Conservation (phyloP, 2,888 invertebrate species). For the Uropetala carovei region DNA sequence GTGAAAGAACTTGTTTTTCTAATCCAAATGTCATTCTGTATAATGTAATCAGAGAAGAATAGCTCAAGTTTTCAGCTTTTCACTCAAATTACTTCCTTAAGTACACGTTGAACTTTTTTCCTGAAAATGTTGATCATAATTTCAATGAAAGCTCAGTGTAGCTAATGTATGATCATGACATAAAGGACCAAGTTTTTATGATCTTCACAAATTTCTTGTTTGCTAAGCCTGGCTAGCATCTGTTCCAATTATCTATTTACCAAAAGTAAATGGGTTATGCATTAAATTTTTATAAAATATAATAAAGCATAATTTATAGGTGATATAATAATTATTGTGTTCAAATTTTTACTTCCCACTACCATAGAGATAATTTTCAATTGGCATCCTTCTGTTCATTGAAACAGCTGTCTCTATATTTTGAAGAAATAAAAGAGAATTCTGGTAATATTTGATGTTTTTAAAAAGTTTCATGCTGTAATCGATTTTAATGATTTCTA, state of each 20-base stretch:
- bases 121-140: not conserved
- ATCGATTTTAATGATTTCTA: too few species aligned
- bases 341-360: too few species aligned
- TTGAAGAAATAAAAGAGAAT: too few species aligned
- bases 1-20: not conserved
- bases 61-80: not conserved
- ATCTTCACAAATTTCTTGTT: not conserved
- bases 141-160: not conserved
- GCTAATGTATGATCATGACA: not conserved
- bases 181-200: constrained; percentile 21
- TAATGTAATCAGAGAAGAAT: not conserved
- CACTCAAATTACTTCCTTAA: not conserved
- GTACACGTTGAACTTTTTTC: not conserved
- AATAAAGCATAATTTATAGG: not conserved
- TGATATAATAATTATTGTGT: not conserved
- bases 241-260: constrained; percentile 6
- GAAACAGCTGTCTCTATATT: too few species aligned
- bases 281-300: not conserved
- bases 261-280: not conserved
- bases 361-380: too few species aligned
- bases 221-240: not conserved
- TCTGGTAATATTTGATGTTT: too few species aligned
- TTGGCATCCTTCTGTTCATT: too few species aligned
- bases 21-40: not conserved
- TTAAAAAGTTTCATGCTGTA: too few species aligned